Percentiles rank a stretch among this genome's conserved stretches.
Conservation (phyloP, 1,140 invertebrate species). For the Notospermus geniculatus region DNA sequence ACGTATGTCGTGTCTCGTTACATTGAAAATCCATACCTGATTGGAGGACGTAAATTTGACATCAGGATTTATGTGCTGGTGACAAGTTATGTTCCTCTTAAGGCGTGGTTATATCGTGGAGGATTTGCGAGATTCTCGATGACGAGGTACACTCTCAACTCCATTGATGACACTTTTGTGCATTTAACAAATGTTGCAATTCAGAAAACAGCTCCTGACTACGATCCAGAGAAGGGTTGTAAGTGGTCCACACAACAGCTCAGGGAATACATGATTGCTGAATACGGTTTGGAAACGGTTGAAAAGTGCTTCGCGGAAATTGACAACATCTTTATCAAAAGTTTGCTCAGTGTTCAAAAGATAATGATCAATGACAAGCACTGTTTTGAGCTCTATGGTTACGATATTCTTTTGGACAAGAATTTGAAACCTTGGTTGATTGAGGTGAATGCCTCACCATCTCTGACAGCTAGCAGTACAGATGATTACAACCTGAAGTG, state of each 20-base stretch:
- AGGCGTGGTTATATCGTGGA: conserved; percentile 58
- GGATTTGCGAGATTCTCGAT: conserved; percentile 60
- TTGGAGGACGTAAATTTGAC: conserved; percentile 56
- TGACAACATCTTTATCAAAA: conserved; percentile 58
- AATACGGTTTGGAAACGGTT: conserved; percentile 54
- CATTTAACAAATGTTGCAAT: conserved; percentile 61
- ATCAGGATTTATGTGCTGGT: conserved; percentile 55
- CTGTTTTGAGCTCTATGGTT: conserved; percentile 62
- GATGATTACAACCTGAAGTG: conserved; percentile 60
- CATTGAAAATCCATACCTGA: conserved; percentile 56
- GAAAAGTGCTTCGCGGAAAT: conserved; percentile 51
- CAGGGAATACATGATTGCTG: conserved; percentile 52
- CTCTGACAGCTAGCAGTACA: conserved; percentile 58
- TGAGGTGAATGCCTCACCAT: conserved; percentile 60
- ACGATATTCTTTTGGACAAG: conserved; percentile 57
- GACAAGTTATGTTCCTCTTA: conserved; percentile 56
- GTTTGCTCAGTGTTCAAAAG: conserved; percentile 57
- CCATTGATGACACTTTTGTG: conserved; percentile 59
- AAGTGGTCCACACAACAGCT: conserved; percentile 59
- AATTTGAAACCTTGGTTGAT: conserved; percentile 58
- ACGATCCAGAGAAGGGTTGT: conserved; percentile 60
- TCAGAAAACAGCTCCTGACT: conserved; percentile 60
- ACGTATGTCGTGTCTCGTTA: conserved; percentile 56
- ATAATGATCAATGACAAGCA: conserved; percentile 60
- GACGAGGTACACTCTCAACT: conserved; percentile 56